Conservation (phyloP, 2,888 invertebrate genomes). For the Drepana falcataria region DNA sequence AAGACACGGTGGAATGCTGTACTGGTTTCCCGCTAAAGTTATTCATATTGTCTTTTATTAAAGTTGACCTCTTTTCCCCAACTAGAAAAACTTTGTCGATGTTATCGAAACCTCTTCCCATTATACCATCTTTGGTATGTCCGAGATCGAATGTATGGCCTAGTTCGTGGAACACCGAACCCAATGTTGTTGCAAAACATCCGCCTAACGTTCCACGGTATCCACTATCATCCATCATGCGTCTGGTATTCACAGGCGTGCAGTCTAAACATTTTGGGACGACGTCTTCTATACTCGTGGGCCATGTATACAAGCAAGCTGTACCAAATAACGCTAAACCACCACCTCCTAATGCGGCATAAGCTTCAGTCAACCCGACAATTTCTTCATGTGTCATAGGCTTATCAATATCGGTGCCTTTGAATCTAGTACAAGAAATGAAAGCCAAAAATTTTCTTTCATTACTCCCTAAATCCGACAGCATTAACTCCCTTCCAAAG, state of each 20-base stretch:
- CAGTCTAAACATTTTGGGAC: constrained; percentile 69
- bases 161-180: constrained; percentile 94
- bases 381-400: constrained; percentile 84
- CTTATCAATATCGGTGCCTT: constrained; percentile 80
- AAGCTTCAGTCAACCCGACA: constrained; percentile 84
- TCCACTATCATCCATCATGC: constrained; percentile 94
- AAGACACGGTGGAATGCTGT: constrained; percentile 80
- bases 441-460: constrained; percentile 93
- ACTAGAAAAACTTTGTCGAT: constrained; percentile 87
- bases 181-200: constrained; percentile 93
- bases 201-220: constrained; percentile 92
- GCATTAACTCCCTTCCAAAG: constrained; percentile 91
- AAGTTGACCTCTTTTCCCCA: constrained; percentile 67
- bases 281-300: constrained; percentile 83
- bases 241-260: constrained; percentile 82
- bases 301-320: constrained; percentile 95
- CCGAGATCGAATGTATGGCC: constrained; percentile 97
- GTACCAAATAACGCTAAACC: constrained; percentile 95
- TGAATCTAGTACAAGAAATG: constrained; percentile 90
- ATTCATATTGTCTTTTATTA: constrained; percentile 75
- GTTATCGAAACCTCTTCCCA: constrained; percentile 94
- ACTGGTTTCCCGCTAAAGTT: constrained; percentile 79
- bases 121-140: constrained; percentile 93
- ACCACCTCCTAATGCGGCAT: constrained; percentile 95
- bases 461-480: constrained; percentile 80